Base-by-base conservation (phyloP, 2,797 vertebrate genomes). In the Enteromius anoplus region DNA sequence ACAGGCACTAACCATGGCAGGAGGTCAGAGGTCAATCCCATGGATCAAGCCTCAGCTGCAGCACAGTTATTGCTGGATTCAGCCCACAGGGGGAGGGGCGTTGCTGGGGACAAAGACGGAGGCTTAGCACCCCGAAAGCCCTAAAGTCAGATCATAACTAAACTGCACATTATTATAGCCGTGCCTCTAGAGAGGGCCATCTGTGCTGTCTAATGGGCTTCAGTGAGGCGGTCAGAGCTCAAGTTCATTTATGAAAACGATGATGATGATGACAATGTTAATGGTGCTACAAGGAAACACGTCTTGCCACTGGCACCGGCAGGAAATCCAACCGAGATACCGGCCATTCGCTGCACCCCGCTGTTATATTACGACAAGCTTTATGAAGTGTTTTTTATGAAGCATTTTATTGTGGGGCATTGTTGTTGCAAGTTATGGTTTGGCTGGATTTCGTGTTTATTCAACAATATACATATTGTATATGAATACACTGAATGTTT, bases 11-110 rank as follows among this genome's bases (percentile, higher is more conserved):
- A 92, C 90, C 92, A 92, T 90, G 91, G 91, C 77, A 84, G 2
- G 86, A 85, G 91, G 92, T 93, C 93, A 90, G 85, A 26, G 94
- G 93, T 94, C 93, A 94, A 93, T 91, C 85, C 89, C 90, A 91
- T 93, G 90, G 92, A 92, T 93, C 92, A 90, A 69, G 91, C 90
- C 92, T 94, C 92, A 93, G 91, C 90, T 91, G 93, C 91, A 89
- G 32, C 87, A 89, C 91, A 90, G 90, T 92, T 93, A 92, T 94
- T 94, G 92, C 93, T 91, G 84, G 65, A 75, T 80, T 64, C 45
- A 26, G 32, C 70, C 6, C 8, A 40, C 5, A 29, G 71, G 71
- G 79, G 70, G 83, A 87, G 87, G 85, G 84, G 87, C 79, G 85
- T 88, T 84, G 89, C 87, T 78, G 83, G 88, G 85, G 71, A 83